phyloP scores from a whole-genome alignment of 92 coral and sea anemone species.

The Muricea muricata region DNA sequence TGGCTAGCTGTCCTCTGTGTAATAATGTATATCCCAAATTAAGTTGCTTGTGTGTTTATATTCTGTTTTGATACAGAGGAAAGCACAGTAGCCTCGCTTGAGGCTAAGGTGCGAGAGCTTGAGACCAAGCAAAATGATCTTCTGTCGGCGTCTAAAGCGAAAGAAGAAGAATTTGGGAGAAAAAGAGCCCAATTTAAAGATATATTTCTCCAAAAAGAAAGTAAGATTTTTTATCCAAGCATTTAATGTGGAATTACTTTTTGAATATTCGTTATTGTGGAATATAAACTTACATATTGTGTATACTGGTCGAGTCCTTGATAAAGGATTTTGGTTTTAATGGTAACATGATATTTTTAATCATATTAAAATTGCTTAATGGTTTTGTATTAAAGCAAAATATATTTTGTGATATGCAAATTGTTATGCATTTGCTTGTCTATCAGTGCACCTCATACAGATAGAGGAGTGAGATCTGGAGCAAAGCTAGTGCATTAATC shows the following conservation, averaged over 20 bases:
- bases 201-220: constrained; percentile 89
- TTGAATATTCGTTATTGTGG: no score
- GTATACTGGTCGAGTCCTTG: no score
- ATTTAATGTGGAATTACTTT: neutral
- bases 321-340: no score
- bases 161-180: constrained; percentile 91
- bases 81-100: constrained; percentile 42
- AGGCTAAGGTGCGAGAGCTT: constrained; percentile 66
- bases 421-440: neutral
- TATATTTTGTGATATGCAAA: neutral
- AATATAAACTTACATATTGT: neutral
- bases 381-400: neutral
- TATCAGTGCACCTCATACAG: no score
- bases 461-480: no score
- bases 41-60: neutral
- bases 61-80: constrained; percentile 6
- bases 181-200: constrained; percentile 92
- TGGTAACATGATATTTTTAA: no score
- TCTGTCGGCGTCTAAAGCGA: constrained; percentile 61
- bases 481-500: no score
- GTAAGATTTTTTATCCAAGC: constrained; percentile 39
- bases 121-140: constrained; percentile 71
- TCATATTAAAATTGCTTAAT: neutral
- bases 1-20: no score
- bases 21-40: neutral